Conservation (phyloP, 2,888 invertebrate genomes). For the Bruchidius siliquastri region DNA sequence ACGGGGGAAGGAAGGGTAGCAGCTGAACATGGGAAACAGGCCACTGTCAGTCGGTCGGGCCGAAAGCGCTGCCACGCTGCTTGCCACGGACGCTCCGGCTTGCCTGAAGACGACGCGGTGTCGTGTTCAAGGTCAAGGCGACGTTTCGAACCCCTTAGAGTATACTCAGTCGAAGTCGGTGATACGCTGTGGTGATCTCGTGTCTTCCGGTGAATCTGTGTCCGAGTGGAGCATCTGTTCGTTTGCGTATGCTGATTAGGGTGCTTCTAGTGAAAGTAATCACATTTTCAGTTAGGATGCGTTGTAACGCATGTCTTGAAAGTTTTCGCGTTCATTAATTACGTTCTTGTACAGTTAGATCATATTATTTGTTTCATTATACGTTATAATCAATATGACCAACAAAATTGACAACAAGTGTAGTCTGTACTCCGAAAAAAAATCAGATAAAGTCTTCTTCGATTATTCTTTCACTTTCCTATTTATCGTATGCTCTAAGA, state of each 20-base stretch:
- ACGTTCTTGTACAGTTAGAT: no score
- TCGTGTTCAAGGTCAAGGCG: constrained; percentile 11
- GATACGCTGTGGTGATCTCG: neutral
- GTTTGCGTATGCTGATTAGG: neutral
- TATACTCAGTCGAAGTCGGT: neutral
- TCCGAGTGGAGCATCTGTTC: neutral
- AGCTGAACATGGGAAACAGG: neutral
- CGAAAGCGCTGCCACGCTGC: constrained; percentile 13
- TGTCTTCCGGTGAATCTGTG: neutral
- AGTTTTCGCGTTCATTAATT: no score
- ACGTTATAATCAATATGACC: no score
- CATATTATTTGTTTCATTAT: no score
- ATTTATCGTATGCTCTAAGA: no score
- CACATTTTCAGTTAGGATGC: neutral
- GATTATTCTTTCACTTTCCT: no score
- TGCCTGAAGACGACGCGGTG: constrained; percentile 3
- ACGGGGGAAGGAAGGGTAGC: neutral
- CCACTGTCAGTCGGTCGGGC: constrained; percentile 1
- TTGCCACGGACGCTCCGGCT: constrained; percentile 2
- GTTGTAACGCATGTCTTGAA: no score
- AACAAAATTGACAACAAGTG: no score
- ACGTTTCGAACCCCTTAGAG: constrained; percentile 15
- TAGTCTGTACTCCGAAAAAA: no score
- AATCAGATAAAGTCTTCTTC: no score
- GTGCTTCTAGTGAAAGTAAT: neutral